phyloP scores from a whole-genome alignment of 2,888 invertebrate genomes.

The Andrena marginata region DNA sequence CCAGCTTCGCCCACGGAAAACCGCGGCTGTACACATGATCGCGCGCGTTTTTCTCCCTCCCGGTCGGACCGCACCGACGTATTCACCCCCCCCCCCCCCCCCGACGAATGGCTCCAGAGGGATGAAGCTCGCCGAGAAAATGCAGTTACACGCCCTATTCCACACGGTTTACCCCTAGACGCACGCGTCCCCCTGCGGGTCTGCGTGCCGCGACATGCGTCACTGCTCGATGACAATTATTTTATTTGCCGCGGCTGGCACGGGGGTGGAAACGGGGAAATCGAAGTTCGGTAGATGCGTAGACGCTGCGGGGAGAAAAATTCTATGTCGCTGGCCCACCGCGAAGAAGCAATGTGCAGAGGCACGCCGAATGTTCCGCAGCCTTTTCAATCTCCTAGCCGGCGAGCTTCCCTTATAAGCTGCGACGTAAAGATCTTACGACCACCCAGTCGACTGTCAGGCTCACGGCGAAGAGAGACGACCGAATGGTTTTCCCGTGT shows the following conservation, averaged over 20 bases:
- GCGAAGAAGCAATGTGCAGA: not conserved
- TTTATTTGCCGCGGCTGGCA: constrained; percentile 29
- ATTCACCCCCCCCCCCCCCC: constrained; percentile 27
- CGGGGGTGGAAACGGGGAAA: not conserved
- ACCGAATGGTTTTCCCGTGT: constrained; percentile 7
- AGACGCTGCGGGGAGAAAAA: not conserved
- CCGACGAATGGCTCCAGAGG: constrained; percentile 35
- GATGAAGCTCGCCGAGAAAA: constrained; percentile 64
- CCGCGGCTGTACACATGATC: constrained; percentile 29
- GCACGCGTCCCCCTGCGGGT: constrained; percentile 20
- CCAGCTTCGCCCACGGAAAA: constrained; percentile 18
- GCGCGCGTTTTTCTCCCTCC: constrained; percentile 1
- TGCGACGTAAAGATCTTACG: constrained; percentile 1
- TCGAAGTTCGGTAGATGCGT: not conserved
- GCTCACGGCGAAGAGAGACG: not conserved
- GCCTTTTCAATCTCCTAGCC: not conserved
- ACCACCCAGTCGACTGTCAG: not conserved
- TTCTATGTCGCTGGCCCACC: not conserved
- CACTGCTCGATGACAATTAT: constrained; percentile 44
- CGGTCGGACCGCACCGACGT: not conserved
- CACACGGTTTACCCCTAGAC: constrained; percentile 57
- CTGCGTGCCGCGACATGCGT: constrained; percentile 41
- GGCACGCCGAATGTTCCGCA: not conserved
- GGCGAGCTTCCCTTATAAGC: too few relatives aligned
- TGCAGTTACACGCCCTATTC: constrained; percentile 67